Evolutionary conservation across 2,888 invertebrate genomes (phyloP), one percentile per base, ranked within the genome.

Genomic region (Halictus ligatus): DNA sequence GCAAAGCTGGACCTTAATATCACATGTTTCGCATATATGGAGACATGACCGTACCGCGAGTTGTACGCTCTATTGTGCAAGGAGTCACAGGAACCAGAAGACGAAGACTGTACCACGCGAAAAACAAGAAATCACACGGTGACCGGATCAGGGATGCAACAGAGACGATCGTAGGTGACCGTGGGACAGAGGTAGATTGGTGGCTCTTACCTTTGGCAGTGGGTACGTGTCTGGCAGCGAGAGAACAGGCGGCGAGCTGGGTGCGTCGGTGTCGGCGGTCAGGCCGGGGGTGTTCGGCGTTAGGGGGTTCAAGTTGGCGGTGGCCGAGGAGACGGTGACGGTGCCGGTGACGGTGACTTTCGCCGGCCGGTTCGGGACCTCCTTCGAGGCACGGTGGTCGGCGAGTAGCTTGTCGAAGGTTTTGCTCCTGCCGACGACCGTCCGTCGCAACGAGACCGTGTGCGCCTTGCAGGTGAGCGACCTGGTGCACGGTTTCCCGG

Each of bases 391-490:
- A 75, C 97, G 96, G 92, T 97, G 97, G 92, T 98, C 98, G 60
- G 97, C 96, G 87, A 98, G 96, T 80, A 98, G 95, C 81, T 97
- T 97, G 94, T 98, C 98, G 95, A 98, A 98, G 35, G 97, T 96
- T 95, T 97, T 97, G 83, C 96, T 96, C 75, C 98, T 96, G 0
- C 97, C 98, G 83, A 96, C 95, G 54, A 98, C 98, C 35, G 97
- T 96, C 87, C 98, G 95, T 83, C 98, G 95, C 89, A 97, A 94
- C 67, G 97, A 97, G 89, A 98, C 95, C 35, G 97, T 97, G 94
- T 97, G 97, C 60, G 96, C 96, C 93, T 97, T 97, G 92, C 97
- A 97, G 71, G 98, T 98, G 81, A 98, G 96, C 35, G 98, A 98
- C 84, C 98, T 96, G 77, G 98, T 98, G 94, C 98, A 98, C 0